Base-by-base conservation (phyloP, 2,888 invertebrate species). In the Drosophila mulleri region DNA sequence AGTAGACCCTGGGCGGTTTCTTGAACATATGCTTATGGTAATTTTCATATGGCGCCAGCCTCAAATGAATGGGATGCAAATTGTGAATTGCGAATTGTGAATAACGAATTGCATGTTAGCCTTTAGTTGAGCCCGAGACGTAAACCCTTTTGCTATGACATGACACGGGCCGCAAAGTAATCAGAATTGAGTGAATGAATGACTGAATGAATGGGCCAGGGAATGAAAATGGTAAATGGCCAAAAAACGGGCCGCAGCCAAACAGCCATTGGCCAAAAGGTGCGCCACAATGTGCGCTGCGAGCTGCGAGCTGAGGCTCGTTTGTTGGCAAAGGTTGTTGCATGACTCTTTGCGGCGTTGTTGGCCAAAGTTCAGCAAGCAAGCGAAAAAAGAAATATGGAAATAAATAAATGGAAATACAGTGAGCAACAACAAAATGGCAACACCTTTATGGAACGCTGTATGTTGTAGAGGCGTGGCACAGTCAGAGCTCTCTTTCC, bases 131-230 rank as follows among this genome's bases (percentile, higher is more conserved):
- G 73, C 70, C 70, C 78, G 68, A 70, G 70, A 50, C 61, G 54
- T 7, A 80, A 82, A 75, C 86, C 84, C 88, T 86, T 84, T 88
- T 80, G 83, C 62, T 82, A 71, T 77, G 78, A 87, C 84, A 85
- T 80, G 81, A 77, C 67, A 73, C 77, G 68, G 72, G 66, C 74
- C 81, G 63, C 78, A 76, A 75, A 67, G 75, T 78, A 77, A 77
- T 71, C 79, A 75, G 80, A 61, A 80, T 56, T 62, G 65, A 73
- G 37, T 60, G 63, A 68, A 32, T 58, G 71, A 39, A 6, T 67
- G 63, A 39, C 4, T 67, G 62, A 63, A 23, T 63, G 77, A 50
- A 37, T 60, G 69, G 61, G 44, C 18, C 39, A 53, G 54, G 39
- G 59, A 37, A 66, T 42, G 44, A 26, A 26, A 39, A 54, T 41